Evolutionary conservation across 2,888 invertebrate genomes (phyloP), one percentile per base, ranked within the genome.

Genomic region (Notocelia uddmanniana): DNA sequence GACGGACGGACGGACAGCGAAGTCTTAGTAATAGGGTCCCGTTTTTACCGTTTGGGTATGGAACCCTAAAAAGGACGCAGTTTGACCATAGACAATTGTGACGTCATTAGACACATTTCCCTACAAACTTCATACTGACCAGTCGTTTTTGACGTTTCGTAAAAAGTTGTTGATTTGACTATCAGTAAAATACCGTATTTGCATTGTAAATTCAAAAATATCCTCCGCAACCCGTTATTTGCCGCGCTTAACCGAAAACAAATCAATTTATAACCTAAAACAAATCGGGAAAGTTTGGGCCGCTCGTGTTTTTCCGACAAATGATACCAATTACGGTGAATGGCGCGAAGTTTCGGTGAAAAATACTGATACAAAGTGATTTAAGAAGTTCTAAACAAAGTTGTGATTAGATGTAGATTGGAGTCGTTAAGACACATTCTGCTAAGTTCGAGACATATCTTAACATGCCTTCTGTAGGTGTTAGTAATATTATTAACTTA

Each of bases 331-430:
- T 64, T 64, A 64, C 52, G 63, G 19, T n/a, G 37, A 64, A 54
- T 64, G n/a, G 64, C 23, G 52, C 19, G 11, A 64, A 54, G 21
- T 64, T 50, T 19, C 34, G n/a, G 23, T 10, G 52, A 64, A 64
- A 64, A 64, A 64, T 50, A 31, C 37, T 52, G 64, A 64, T 64
- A 64, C 64, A 64, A 64, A 64, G 64, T 54, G 52, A 64, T 64
- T 64, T 52, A 54, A 64, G 52, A 64, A 64, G 64, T 64, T 64
- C 6, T 15, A 2, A 23, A 54, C 31, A 34, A 64, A 64, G 34
- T 64, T 52, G 64, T 18, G 52, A 64, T 64, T 64, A 37, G 52
- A 26, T n/a, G n/a, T 21, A 37, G 18, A 50, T 64, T 64, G 23
- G 10, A 54, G 64, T 52, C 34, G 54, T 63, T 63, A 52, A 19